These are phyloP conservation scores for Mesorhabditis sp. DNA, from an alignment of 2,888 invertebrate genomes.

Conservation along the genomic window DNA sequence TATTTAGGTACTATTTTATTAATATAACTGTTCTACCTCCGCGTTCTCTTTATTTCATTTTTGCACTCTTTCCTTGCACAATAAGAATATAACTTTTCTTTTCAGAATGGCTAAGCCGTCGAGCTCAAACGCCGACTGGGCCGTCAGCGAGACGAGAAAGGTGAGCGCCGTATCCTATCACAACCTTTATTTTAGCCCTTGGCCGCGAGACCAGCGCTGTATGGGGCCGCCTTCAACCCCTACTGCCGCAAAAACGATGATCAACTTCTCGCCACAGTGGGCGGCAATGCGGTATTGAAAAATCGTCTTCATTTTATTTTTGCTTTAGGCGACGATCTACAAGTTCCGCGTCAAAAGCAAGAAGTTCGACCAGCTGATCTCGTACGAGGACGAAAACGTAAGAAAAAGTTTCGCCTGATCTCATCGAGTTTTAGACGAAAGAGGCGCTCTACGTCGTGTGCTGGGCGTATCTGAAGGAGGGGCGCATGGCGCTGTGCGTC, in stretches of 20 bases:
- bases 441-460: not conserved
- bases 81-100: too few species aligned
- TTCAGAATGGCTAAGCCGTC: too few species aligned
- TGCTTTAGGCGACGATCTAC: not conserved
- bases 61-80: too few species aligned
- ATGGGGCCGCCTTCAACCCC: constrained; percentile 1
- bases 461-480: not conserved
- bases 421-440: not conserved
- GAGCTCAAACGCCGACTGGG: too few species aligned
- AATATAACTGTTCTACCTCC: too few species aligned
- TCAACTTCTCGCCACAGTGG: not conserved
- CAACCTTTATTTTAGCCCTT: too few species aligned
- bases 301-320: not conserved
- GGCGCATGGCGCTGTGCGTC: not conserved
- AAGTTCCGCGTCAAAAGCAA: not conserved
- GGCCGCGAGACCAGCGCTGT: not conserved
- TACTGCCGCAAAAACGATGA: not conserved
- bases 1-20: too few species aligned
- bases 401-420: not conserved
- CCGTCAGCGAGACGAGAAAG: too few species aligned
- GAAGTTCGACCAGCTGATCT: not conserved
- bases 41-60: too few species aligned
- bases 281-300: not conserved
- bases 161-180: too few species aligned
- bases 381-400: not conserved